These are phyloP conservation scores for Sylvia atricapilla DNA, from an alignment of 2,113 vertebrate genomes.

Conservation along the genomic window DNA sequence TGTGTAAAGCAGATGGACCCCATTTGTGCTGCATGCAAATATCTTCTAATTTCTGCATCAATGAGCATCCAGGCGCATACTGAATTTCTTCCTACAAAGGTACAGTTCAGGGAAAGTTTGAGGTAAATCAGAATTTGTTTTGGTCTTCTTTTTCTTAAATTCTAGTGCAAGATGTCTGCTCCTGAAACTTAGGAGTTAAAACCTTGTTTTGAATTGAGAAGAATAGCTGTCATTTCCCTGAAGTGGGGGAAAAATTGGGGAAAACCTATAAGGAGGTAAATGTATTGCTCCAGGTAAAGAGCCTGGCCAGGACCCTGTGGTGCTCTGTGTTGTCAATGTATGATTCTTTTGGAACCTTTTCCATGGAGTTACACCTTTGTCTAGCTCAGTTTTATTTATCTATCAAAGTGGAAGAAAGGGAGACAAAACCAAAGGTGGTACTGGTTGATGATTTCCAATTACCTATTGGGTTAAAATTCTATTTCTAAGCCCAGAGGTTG, in stretches of 20 bases:
- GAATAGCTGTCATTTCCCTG: background rate
- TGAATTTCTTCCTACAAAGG: background rate
- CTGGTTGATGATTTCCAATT: background rate
- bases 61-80: background rate
- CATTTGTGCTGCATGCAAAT: background rate
- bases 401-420: background rate
- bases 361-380: background rate
- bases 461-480: background rate
- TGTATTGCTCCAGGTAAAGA: background rate
- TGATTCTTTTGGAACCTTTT: background rate
- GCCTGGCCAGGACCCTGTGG: background rate
- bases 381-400: background rate
- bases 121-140: background rate
- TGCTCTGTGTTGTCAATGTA: fast-evolving
- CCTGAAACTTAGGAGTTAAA: background rate
- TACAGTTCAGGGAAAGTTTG: background rate
- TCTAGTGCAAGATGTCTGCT: background rate
- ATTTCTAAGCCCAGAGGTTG: background rate
- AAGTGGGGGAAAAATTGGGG: background rate
- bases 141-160: background rate
- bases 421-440: background rate
- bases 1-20: background rate
- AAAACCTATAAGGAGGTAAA: background rate
- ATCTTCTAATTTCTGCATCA: background rate
- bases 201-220: background rate